Conservation (phyloP, 2,888 invertebrate genomes). For the Drosophila macrospina region DNA sequence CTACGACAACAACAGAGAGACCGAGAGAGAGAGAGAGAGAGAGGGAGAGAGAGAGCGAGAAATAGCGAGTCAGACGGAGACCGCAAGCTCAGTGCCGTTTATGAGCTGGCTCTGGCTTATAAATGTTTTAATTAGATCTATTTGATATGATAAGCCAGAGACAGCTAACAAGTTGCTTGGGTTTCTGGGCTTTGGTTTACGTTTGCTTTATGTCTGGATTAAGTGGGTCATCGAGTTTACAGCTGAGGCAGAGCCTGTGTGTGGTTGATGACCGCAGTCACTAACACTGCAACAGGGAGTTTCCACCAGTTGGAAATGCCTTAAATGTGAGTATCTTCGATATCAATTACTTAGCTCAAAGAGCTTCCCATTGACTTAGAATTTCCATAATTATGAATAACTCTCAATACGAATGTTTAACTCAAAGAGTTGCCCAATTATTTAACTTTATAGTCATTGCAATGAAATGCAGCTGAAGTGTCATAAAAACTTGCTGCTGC, state of each 20-base stretch:
- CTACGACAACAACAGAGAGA: slow-evolving; percentile 8
- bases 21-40: not conserved
- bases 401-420: slow-evolving; percentile 36
- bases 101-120: slow-evolving; percentile 71
- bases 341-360: not conserved
- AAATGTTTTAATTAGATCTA: slow-evolving; percentile 78
- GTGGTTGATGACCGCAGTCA: slow-evolving; percentile 31
- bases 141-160: slow-evolving; percentile 72
- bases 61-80: slow-evolving; percentile 20
- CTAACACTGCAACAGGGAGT: slow-evolving; percentile 15
- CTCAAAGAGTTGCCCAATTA: slow-evolving; percentile 51
- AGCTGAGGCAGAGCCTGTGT: slow-evolving; percentile 22
- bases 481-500: slow-evolving; percentile 34
- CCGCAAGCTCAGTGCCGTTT: slow-evolving; percentile 71
- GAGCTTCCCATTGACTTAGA: not conserved
- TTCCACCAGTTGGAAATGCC: not conserved
- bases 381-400: not conserved
- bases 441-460: slow-evolving; percentile 52
- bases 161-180: slow-evolving; percentile 75
- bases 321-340: not conserved
- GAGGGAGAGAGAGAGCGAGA: not conserved
- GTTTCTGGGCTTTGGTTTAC: slow-evolving; percentile 63
- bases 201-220: slow-evolving; percentile 62
- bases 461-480: slow-evolving; percentile 40
- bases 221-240: slow-evolving; percentile 68